Percentiles rank a stretch among this genome's conserved stretches.
Conservation (phyloP, 2,797 vertebrate genomes). For the Craterocephalus amniculus region DNA sequence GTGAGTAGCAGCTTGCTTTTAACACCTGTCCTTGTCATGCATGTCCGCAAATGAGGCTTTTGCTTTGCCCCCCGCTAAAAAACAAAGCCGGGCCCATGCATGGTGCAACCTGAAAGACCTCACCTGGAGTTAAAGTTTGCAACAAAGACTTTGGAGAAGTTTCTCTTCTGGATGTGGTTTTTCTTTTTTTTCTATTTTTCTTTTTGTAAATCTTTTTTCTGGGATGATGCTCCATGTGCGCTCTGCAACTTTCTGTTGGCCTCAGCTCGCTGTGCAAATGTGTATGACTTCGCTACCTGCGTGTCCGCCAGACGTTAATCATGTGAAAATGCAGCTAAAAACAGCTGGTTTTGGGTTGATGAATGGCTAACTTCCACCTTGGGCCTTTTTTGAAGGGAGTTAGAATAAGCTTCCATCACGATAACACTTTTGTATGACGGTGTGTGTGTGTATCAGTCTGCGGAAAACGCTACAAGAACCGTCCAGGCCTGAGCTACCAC, state of each 20-base stretch:
- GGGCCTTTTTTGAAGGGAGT: slow-evolving; percentile 40
- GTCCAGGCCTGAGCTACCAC: slow-evolving; percentile 95
- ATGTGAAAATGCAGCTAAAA: slow-evolving; percentile 4
- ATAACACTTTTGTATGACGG: slow-evolving; percentile 69
- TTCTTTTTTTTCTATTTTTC: not conserved
- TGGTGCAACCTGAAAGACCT: slow-evolving; percentile 43
- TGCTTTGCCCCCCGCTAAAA: slow-evolving; percentile 31
- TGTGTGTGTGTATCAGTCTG: slow-evolving; percentile 88
- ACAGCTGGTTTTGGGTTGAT: slow-evolving; percentile 21
- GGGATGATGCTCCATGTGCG: slow-evolving; percentile 37
- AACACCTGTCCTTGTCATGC: slow-evolving; percentile 23
- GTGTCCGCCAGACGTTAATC: slow-evolving; percentile 16
- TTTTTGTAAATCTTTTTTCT: not conserved
- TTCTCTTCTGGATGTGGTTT: slow-evolving; percentile 6
- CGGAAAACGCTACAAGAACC: slow-evolving; percentile 97
- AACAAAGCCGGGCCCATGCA: slow-evolving; percentile 39
- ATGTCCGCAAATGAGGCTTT: slow-evolving; percentile 49
- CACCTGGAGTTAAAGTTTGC: slow-evolving; percentile 35
- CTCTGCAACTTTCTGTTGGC: slow-evolving; percentile 39
- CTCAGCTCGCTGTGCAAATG: slow-evolving; percentile 36
- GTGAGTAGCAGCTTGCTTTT: slow-evolving; percentile 82
- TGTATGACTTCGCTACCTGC: slow-evolving; percentile 37
- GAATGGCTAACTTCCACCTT: slow-evolving; percentile 24
- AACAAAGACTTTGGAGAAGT: slow-evolving; percentile 14
- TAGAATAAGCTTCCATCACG: slow-evolving; percentile 39